A percentile compares a stretch with the other conserved stretches of the same genome.
Conservation (phyloP, 37 sponge, comb jelly and placozoan genomes). For the Chondrosia reniformis region DNA sequence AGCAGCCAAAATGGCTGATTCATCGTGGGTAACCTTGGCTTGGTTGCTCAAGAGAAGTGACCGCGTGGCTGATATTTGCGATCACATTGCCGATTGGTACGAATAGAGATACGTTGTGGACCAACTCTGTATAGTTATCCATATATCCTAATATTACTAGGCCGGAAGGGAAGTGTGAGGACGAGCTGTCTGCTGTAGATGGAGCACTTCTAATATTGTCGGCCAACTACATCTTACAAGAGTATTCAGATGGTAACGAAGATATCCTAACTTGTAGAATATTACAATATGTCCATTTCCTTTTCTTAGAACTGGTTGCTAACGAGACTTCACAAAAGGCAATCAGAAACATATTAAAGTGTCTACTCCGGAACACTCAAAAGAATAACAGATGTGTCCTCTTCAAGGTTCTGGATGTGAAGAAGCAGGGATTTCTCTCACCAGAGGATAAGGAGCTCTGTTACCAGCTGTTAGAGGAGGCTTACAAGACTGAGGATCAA, state of each 20-base stretch:
- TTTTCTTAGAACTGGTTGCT: too few species aligned
- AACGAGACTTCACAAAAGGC: too few species aligned
- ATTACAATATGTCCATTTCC: too few species aligned
- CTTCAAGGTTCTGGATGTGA: conserved; percentile 1
- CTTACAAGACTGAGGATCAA: neutral
- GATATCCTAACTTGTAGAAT: too few species aligned
- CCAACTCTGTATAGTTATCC: too few species aligned
- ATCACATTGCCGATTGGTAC: neutral
- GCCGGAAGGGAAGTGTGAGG: neutral
- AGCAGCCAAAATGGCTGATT: conserved; percentile 20
- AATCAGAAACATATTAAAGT: conserved; percentile 11
- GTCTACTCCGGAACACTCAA: neutral
- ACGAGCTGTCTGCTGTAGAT: neutral
- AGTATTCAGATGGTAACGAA: neutral
- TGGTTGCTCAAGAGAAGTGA: neutral
- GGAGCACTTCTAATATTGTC: conserved; percentile 1
- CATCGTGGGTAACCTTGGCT: conserved; percentile 4
- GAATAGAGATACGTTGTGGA: neutral
- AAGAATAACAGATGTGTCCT: neutral
- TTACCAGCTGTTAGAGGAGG: neutral
- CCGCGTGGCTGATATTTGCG: neutral
- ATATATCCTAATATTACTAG: neutral
- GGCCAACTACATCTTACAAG: conserved; percentile 1
- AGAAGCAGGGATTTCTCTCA: neutral
- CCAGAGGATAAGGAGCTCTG: neutral